These are phyloP conservation scores for Eudasyphora cyanicolor DNA, from an alignment of 2,888 invertebrate species.

Conservation along the genomic window DNA sequence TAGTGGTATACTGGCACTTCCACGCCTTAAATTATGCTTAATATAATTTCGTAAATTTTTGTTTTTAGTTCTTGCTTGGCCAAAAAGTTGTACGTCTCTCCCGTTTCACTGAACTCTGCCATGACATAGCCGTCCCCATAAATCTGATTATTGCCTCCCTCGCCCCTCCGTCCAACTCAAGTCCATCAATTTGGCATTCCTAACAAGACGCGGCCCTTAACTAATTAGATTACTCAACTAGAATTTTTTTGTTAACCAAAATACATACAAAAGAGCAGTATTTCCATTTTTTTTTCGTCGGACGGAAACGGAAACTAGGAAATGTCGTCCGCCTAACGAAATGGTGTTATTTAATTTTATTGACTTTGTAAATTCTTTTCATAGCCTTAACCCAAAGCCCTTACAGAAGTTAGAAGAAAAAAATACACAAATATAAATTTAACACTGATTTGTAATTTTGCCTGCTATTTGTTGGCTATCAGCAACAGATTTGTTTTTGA, in stretches of 20 bases:
- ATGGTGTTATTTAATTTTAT: conserved; percentile 59
- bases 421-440: conserved; percentile 54
- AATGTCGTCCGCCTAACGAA: conserved; percentile 40
- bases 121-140: no score
- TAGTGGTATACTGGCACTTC: no score
- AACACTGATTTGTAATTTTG: conserved; percentile 57
- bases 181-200: conserved; percentile 39
- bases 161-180: no score
- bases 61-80: no score
- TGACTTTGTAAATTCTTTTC: conserved; percentile 48
- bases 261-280: conserved; percentile 16
- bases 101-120: no score
- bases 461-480: conserved; percentile 11
- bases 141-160: no score
- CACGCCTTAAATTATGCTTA: no score
- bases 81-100: no score
- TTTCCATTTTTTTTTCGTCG: no score
- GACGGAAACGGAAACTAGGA: background rate
- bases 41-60: no score
- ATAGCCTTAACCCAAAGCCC: background rate
- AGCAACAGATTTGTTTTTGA: conserved; percentile 49
- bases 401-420: background rate
- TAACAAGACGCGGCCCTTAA: conserved; percentile 53
- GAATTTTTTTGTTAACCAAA: background rate
- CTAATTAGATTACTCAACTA: conserved; percentile 58